A percentile compares a stretch with the other conserved stretches of the same genome.
Conservation (phyloP, 2,113 vertebrate genomes). For the Vanacampus margaritifer region DNA sequence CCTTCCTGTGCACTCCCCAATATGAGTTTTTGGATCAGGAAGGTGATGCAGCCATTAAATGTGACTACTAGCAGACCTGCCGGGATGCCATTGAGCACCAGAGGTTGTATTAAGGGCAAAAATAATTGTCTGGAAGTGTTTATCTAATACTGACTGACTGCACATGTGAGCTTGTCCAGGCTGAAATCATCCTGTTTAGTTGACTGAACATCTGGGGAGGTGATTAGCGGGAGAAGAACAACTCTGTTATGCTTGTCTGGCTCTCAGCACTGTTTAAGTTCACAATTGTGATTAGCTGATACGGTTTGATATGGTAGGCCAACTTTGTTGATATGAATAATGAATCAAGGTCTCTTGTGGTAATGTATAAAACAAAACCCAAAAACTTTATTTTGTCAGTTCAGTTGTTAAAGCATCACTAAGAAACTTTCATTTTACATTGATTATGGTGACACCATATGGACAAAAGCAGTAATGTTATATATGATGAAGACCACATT, state of each 20-base stretch:
- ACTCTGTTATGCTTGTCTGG: conserved; percentile 10
- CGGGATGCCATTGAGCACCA: conserved; percentile 6
- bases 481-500: no score
- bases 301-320: background rate
- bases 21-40: conserved; percentile 3
- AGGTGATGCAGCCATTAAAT: conserved; percentile 17
- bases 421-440: no score
- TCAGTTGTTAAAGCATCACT: no score
- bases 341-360: background rate
- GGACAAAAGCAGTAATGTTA: no score
- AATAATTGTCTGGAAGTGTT: conserved; percentile 51
- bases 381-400: no score
- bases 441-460: no score
- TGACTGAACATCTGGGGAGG: conserved; percentile 42
- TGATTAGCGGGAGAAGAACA: conserved; percentile 35
- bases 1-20: background rate
- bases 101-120: conserved; percentile 48
- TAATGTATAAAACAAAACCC: no score
- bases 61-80: conserved; percentile 7
- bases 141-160: conserved; percentile 44
- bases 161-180: conserved; percentile 49
- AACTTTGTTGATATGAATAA: background rate
- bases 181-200: conserved; percentile 26
- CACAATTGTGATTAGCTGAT: conserved; percentile 7
- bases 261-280: conserved; percentile 4